phyloP scores from a whole-genome alignment of 1,140 invertebrate genomes.

The Drosophila kanapiae region DNA sequence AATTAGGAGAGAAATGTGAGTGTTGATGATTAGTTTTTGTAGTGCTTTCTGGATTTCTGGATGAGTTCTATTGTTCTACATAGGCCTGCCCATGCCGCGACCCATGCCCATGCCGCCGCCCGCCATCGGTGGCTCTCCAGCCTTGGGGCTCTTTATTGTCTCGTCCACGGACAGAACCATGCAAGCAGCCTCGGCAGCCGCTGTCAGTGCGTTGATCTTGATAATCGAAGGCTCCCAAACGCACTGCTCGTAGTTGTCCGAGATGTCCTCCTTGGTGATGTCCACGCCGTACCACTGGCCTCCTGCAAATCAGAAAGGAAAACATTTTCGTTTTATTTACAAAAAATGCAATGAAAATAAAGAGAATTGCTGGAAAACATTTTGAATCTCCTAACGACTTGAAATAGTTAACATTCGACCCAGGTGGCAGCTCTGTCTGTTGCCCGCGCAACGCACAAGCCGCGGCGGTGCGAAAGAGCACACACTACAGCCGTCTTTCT shows the following conservation, averaged over 20 bases:
- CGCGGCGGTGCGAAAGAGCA: conserved; percentile 64
- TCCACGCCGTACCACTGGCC: conserved; percentile 98
- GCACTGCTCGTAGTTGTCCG: conserved; percentile 96
- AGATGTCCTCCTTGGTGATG: conserved; percentile 96
- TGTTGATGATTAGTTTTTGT: conserved; percentile 53
- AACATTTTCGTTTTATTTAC: too few species aligned
- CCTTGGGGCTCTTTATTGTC: conserved; percentile 97
- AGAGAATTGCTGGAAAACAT: neutral
- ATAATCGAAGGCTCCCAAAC: conserved; percentile 99
- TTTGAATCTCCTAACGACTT: conserved; percentile 22
- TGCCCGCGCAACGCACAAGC: conserved; percentile 54
- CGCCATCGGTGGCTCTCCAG: conserved; percentile 87
- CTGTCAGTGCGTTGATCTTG: conserved; percentile 98
- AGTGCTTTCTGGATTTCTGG: conserved; percentile 29
- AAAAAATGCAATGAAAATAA: too few species aligned
- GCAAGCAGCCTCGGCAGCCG: conserved; percentile 98
- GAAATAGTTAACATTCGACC: conserved; percentile 3
- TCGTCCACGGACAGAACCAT: conserved; percentile 99
- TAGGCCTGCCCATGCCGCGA: conserved; percentile 90
- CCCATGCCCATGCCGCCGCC: conserved; percentile 87
- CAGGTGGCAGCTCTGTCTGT: conserved; percentile 45
- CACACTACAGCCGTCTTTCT: conserved; percentile 45
- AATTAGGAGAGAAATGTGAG: conserved; percentile 64
- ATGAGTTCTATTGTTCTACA: conserved; percentile 70
- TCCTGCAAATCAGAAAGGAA: conserved; percentile 48